Evolutionary conservation across 2,888 invertebrate species (phyloP).

Genomic region (Drosophila ezoana): DNA sequence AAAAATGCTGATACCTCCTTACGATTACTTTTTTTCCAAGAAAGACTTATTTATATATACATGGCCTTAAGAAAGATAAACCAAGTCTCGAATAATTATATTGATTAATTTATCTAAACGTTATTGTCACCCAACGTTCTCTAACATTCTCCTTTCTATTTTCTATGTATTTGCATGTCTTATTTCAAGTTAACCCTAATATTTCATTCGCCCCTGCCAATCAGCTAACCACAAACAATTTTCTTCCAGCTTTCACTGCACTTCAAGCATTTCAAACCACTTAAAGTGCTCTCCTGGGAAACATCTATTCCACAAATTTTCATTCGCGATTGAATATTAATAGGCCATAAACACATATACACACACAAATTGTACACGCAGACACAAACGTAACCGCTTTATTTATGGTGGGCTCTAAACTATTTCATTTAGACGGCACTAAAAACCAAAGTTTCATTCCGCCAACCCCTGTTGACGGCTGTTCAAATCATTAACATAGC

Average conservation of each 20-base stretch:
- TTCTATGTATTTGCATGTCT: neutral
- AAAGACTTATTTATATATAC: too few species aligned
- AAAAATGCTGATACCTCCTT: too few species aligned
- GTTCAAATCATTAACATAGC: slow-evolving; percentile 60
- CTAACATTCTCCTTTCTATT: neutral
- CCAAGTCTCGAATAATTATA: too few species aligned
- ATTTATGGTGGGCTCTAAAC: slow-evolving; percentile 53
- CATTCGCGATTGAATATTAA: slow-evolving; percentile 65
- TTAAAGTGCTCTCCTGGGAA: slow-evolving; percentile 45
- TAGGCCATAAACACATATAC: slow-evolving; percentile 57
- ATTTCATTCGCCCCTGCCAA: neutral
- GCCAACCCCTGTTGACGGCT: slow-evolving; percentile 19
- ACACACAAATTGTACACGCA: neutral
- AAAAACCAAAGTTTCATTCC: slow-evolving; percentile 33
- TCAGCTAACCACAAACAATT: slow-evolving; percentile 30
- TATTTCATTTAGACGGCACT: slow-evolving; percentile 59
- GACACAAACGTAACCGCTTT: slow-evolving; percentile 36
- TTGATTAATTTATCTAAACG: too few species aligned
- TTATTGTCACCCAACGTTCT: neutral
- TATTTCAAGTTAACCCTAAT: neutral
- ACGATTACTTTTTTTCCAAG: too few species aligned
- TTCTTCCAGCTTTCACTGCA: slow-evolving; percentile 37
- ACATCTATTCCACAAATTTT: slow-evolving; percentile 39
- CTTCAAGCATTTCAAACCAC: slow-evolving; percentile 23
- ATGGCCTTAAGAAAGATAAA: too few species aligned